A percentile compares a stretch with the other conserved stretches of the same genome.
Evolutionary conservation across 2,888 invertebrate species (phyloP).

Genomic region (Lamellibrachia columna): DNA sequence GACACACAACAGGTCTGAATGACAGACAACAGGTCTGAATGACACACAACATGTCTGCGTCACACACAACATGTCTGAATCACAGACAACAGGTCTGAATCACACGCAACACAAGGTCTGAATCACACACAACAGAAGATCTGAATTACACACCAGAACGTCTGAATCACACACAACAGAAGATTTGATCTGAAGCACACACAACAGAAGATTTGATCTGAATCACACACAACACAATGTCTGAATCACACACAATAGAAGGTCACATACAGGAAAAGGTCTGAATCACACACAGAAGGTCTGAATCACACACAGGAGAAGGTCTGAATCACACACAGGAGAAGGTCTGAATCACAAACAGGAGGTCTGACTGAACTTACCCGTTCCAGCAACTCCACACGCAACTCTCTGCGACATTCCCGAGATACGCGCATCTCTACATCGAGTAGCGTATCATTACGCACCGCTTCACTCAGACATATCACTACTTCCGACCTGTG

Average conservation of each 20-base stretch:
- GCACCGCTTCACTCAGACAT: slow-evolving; percentile 89
- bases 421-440: slow-evolving; percentile 83
- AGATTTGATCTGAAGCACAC: too few relatives aligned
- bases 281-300: background rate
- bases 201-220: background rate
- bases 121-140: background rate
- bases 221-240: background rate
- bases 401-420: slow-evolving; percentile 89
- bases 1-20: background rate
- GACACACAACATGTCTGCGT: background rate
- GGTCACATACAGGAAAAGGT: background rate
- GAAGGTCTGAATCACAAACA: background rate
- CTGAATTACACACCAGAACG: background rate
- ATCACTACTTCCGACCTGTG: slow-evolving; percentile 74
- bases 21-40: background rate
- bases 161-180: background rate
- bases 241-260: background rate
- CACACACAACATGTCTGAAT: background rate
- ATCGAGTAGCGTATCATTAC: slow-evolving; percentile 83
- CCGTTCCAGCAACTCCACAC: slow-evolving; percentile 86
- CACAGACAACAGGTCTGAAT: background rate
- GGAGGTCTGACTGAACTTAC: slow-evolving; percentile 57
- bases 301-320: background rate
- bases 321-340: background rate
- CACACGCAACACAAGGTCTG: background rate